Conservation (phyloP, 1,140 invertebrate genomes). For the Temnothorax longispinosus region DNA sequence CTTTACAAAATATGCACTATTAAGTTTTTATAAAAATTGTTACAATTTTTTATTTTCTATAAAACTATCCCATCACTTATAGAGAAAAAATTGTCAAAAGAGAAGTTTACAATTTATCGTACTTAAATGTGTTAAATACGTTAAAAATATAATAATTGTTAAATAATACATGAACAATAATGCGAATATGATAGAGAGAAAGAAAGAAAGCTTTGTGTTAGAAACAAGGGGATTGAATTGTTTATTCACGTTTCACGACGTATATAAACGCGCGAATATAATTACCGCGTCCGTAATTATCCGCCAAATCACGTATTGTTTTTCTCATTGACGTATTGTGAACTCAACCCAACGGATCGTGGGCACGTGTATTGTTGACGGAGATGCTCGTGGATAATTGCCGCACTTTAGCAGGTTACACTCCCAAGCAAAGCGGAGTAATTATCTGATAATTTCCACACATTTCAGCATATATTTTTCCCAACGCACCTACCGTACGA, state of each 20-base stretch:
- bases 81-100: not conserved
- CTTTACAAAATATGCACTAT: not conserved
- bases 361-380: slow-evolving; percentile 62
- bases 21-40: not conserved
- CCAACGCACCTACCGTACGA: not conserved
- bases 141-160: not conserved
- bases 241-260: slow-evolving; percentile 10
- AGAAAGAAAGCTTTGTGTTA: not conserved
- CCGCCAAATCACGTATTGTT: slow-evolving; percentile 57
- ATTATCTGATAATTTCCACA: slow-evolving; percentile 31
- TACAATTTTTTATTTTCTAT: not conserved
- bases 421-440: slow-evolving; percentile 32
- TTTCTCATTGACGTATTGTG: slow-evolving; percentile 54
- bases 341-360: slow-evolving; percentile 44
- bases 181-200: not conserved
- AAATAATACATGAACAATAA: not conserved
- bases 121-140: not conserved
- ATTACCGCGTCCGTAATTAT: slow-evolving; percentile 63
- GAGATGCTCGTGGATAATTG: slow-evolving; percentile 45
- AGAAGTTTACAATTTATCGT: not conserved
- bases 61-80: not conserved
- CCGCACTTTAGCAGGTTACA: slow-evolving; percentile 43
- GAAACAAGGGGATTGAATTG: not conserved
- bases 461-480: slow-evolving; percentile 31
- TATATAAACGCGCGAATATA: slow-evolving; percentile 41